Base-by-base conservation (phyloP, 2,797 vertebrate genomes). In the Phaenicophaeus curvirostris region DNA sequence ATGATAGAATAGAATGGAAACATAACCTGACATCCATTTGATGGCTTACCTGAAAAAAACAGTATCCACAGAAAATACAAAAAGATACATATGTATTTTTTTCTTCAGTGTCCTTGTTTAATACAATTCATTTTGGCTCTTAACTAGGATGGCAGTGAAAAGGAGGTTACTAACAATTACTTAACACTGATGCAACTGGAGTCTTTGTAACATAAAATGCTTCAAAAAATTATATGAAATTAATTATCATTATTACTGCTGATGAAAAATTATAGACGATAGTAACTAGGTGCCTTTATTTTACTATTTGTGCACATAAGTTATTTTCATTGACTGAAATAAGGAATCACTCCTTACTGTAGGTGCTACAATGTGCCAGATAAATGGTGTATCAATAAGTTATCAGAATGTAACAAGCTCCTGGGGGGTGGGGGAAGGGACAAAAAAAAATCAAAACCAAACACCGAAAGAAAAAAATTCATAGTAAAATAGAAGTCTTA, bases 341-440 rank as follows among this genome's bases (percentile, higher is more conserved):
- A 46, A 77, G 13, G 13, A 55, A 31, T 6, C 2, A 2, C 8
- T 27, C 7, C 10, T 75, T 62, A 16, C 6, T 25, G 6, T 28
- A 69, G 41, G 15, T 55, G 25, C 30, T 72, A 35, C 7, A 46
- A 50, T 20, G 21, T 63, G 13, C 13, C n/a, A 59, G 30, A 37
- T 41, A 39, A 11, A n/a, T 4, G 63, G 18, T 42, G 8, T 61
- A 53, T 17, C 17, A 57, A 13, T n/a, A n/a, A 74, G 11, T 41
- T 24, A 63, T 37, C 35, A 50, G 35, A 48, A 48, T 50, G 11
- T n/a, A 39, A 44, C 4, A 71, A 69, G 42, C 4, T 54, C 16
- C 12, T n/a, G n/a, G n/a, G n/a, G n/a, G n/a, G n/a, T n/a, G 21
- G 8, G 2, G 1, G 2, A 1, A 19, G 1, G n/a, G 1, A 8